Evolutionary conservation across 2,113 vertebrate genomes (phyloP).

Genomic region (Centrocercus urophasianus): DNA sequence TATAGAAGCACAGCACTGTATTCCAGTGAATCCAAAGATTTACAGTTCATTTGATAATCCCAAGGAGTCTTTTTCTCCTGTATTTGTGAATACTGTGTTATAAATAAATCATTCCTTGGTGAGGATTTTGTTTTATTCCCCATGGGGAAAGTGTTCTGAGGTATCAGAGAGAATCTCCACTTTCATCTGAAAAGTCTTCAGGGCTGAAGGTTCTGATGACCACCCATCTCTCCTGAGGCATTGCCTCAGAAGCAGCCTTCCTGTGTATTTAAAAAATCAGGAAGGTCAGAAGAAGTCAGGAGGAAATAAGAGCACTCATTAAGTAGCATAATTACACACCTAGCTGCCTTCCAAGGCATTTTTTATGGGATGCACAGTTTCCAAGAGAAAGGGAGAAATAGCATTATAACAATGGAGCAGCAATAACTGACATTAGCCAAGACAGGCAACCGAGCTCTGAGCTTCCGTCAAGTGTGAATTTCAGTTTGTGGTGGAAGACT

Average conservation of each 20-base stretch:
- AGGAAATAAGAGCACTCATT: neutral
- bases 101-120: neutral
- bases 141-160: neutral
- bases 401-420: neutral
- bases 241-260: neutral
- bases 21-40: neutral
- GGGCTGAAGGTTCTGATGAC: neutral
- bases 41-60: neutral
- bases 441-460: neutral
- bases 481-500: neutral
- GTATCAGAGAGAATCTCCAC: neutral
- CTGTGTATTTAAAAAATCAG: neutral
- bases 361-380: neutral
- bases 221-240: neutral
- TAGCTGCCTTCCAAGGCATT: neutral
- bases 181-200: neutral
- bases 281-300: neutral
- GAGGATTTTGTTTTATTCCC: neutral
- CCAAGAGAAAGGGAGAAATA: neutral
- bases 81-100: neutral
- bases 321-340: neutral
- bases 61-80: neutral
- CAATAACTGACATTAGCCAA: fast-evolving
- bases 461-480: neutral
- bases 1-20: neutral